Base-by-base conservation (phyloP, 2,113 vertebrate genomes). In the Chamaea fasciata region DNA sequence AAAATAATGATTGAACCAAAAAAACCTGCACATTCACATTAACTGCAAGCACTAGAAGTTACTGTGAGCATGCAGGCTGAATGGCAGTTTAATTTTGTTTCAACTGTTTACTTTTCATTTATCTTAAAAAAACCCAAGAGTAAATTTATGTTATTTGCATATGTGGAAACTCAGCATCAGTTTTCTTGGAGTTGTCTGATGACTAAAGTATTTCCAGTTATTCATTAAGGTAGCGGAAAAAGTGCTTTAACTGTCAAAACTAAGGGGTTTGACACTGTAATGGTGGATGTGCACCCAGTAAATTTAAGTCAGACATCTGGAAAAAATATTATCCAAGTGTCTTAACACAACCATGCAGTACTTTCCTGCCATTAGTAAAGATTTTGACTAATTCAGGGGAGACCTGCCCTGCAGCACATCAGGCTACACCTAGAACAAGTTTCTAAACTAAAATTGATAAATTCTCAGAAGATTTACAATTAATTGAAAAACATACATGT, bases 1-100 rank as follows among this genome's bases (percentile, higher is more conserved):
- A 92, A 95, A 96, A 90, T 93, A 97, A 96, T 92, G 90, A 89
- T 37, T 88, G 68, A 93, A 83, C 47, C 8, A 55, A 90, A 90
- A 75, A 87, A 90, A 82, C 24, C 17, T 0, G n/a, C 52, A 33
- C 47, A 60, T 75, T 77, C 37, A 77, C 37, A 67, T 93, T 94
- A 81, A n/a, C 79, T 78, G 71, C 21, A 81, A 31, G 46, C 42
- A 74, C 50, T 35, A 47, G 20, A 90, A 92, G 69, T 79, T 81
- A 63, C 71, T 89, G 57, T 39, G 60, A 84, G 73, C 31, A 57
- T 26, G 30, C 49, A 87, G 56, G 26, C 47, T 87, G 76, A 96
- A 75, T 50, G 26, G 35, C 52, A 95, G 75, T 88, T 95, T 81
- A 42, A 79, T 93, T 83, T 86, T 52, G 60, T 92, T 90, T 89